Base-by-base conservation (phyloP, 2,113 vertebrate genomes). In the Tautogolabrus adspersus region DNA sequence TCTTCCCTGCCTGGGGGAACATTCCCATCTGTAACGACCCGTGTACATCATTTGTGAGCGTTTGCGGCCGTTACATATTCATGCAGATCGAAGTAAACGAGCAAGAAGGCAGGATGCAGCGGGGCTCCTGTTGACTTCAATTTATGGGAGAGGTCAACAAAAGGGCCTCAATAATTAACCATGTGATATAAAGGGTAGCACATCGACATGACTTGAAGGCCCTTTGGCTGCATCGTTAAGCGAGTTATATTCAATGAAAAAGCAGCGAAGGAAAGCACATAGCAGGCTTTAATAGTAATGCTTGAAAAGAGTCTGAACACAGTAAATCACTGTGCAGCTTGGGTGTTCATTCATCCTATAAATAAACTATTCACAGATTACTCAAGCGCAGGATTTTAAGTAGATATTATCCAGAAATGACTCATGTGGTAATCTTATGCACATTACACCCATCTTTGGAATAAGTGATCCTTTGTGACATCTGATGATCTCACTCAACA, bases 11-110 rank as follows among this genome's bases (percentile, higher is more conserved):
- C 63, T 34, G 16, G 84, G 67, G 63, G 79, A 72, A 69, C 56
- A 58, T 72, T 77, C 73, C 59, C 61, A 67, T 67, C 72, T 66
- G 59, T 59, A 86, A 73, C 67, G 69, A 72, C 57, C 60, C 71
- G 34, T 72, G 68, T 77, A 58, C 37, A 64, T 85, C 44, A 84
- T 86, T 84, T 87, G 66, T 71, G 58, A 77, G 59, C 3, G 10
- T 70, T 86, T 81, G 52, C 72, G 15, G 16, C 42, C 3, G 0
- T 49, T 42, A 10, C 22, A 40, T 75, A 70, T 79, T 77, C 18
- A 61, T 64, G 52, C 76, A 57, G 37, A 51, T 56, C 10, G 8
- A 76, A 63, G 51, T 58, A 26, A 59, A 79, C 44, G 8, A 40
- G 60, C n/a, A 22, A 75, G 64, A n/a, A 55, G 38, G 16, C 56